These are phyloP conservation scores for Paralinhomoeus sp. DNA, from an alignment of 2,888 invertebrate genomes.

Conservation along the genomic window DNA sequence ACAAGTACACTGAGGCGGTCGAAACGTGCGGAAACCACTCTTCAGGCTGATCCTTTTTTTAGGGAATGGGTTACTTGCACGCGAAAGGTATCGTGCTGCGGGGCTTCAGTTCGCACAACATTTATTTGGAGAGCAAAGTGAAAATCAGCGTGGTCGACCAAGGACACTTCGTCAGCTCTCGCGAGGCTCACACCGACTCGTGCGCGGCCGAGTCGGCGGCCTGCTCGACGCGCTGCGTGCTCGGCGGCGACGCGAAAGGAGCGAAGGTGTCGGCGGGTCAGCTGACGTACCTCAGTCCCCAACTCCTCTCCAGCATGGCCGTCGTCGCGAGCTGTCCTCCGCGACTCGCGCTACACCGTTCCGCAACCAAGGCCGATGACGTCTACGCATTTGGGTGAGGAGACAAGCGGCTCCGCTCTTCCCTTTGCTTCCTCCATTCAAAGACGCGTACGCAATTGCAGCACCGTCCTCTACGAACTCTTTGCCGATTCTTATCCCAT, in stretches of 20 bases:
- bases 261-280: conserved; percentile 9
- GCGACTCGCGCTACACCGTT: conserved; percentile 7
- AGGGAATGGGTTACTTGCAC: conserved; percentile 31
- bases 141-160: conserved; percentile 30
- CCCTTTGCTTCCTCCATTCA: too few species aligned
- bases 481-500: conserved; percentile 17
- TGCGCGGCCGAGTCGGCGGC: neutral
- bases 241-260: neutral
- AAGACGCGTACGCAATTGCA: conserved; percentile 8
- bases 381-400: conserved; percentile 24
- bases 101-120: conserved; percentile 28
- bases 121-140: conserved; percentile 29
- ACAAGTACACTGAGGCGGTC: conserved; percentile 22
- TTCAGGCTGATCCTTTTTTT: neutral
- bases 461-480: conserved; percentile 21
- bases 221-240: too few species aligned
- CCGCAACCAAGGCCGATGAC: conserved; percentile 19
- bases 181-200: conserved; percentile 10
- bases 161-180: conserved; percentile 7
- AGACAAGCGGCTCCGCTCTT: too few species aligned
- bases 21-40: neutral
- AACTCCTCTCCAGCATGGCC: conserved; percentile 15
- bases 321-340: conserved; percentile 3
- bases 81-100: conserved; percentile 30
- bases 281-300: conserved; percentile 23